Base-by-base conservation (phyloP, 2,888 invertebrate genomes). In the Melitaea athalia region DNA sequence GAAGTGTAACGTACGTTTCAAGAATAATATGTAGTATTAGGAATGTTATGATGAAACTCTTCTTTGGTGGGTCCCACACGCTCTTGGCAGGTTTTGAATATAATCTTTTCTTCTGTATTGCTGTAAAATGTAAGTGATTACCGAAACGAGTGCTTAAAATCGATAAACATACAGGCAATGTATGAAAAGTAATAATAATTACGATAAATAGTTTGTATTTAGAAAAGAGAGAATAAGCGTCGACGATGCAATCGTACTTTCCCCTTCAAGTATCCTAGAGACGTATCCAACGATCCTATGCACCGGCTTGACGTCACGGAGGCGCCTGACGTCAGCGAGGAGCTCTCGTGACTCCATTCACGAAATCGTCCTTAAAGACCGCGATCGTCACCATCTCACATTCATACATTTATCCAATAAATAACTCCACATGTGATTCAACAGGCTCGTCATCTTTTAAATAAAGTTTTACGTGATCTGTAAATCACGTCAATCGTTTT, bases 261-360 rank as follows among this genome's bases (percentile, higher is more conserved):
- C 57, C 38, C 38, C 38, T 38, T 57, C 5, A 7, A 3, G 14
- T 3, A 12, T 17, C 33, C 24, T 24, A 24, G 43, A 67, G 62
- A 57, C 57, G 55, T 55, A 33, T 0, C 24, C 55, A 73, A 77
- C 78, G 78, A 83, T 82, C 78, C 76, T 38, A 45, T 53, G 57
- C 57, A 53, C 43, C 78, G 73, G 74, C 74, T 68, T 86, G 85
- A 86, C 88, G 88, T 87, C 85, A 86, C 70, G 72, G 17, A 62
- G 49, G 59, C 64, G 68, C 67, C 75, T 86, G 86, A 89, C 89
- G 89, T 89, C 85, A 86, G 71, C 74, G 33, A 63, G 45, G 24
- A 78, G 76, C 78, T 77, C 76, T 83, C 84, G 85, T 87, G 87
- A 85, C 81, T 88, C 87, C 89, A 91, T 91, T 91, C 90, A 90